These are phyloP conservation scores for Empis livida DNA, from an alignment of 2,888 invertebrate species.

Conservation along the genomic window DNA sequence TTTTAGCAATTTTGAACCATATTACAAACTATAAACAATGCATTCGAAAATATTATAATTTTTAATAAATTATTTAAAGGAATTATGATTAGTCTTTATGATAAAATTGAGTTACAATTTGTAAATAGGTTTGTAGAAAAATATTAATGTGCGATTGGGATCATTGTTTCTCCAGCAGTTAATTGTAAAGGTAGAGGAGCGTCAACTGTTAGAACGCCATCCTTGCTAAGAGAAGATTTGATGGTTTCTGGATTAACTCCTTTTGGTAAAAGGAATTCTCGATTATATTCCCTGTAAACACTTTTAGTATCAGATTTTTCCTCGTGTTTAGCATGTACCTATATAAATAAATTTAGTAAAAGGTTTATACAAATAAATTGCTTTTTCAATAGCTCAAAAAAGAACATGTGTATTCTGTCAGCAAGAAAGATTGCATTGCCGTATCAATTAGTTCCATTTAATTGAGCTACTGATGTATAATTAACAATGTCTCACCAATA, in stretches of 20 bases:
- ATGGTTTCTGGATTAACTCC: conserved; percentile 94
- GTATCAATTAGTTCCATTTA: too few species aligned
- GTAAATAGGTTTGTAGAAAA: conserved; percentile 2
- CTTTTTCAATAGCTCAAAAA: not conserved
- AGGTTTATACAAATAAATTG: conserved; percentile 1
- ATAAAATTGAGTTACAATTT: too few species aligned
- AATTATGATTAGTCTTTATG: too few species aligned
- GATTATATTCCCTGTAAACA: conserved; percentile 95
- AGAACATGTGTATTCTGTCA: not conserved
- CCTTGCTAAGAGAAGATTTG: conserved; percentile 89
- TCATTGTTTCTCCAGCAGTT: conserved; percentile 32
- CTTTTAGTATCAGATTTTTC: conserved; percentile 94
- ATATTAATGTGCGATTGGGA: conserved; percentile 36
- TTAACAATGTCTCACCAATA: conserved; percentile 55
- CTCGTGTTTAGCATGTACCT: conserved; percentile 97
- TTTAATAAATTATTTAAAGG: too few species aligned
- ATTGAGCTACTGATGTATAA: not conserved
- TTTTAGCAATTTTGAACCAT: too few species aligned
- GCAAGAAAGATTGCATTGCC: too few species aligned
- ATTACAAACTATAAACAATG: too few species aligned
- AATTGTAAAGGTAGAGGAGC: conserved; percentile 78
- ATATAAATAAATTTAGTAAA: conserved; percentile 25
- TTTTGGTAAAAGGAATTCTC: conserved; percentile 92
- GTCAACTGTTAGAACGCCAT: conserved; percentile 92
- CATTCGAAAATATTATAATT: too few species aligned